Base-by-base conservation (phyloP, 2,113 vertebrate species). In the Seriola rivoliana region DNA sequence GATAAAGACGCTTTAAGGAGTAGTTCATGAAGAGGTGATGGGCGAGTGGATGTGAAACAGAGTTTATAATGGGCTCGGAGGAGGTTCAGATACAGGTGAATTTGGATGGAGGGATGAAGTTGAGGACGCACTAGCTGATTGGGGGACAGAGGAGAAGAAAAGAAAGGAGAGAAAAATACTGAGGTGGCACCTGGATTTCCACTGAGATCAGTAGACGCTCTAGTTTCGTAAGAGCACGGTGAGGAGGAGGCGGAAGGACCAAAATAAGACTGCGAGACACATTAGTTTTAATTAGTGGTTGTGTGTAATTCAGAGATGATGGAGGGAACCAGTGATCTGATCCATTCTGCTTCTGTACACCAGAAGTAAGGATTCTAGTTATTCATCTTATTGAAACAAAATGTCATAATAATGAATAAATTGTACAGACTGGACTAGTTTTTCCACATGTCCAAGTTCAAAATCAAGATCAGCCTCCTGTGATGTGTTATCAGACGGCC, bases 131-230 rank as follows among this genome's bases (percentile, higher is more conserved):
- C 34, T 58, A 58, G 52, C 34, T 84, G 75, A 88, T 78, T 75
- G 32, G 32, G 34, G 21, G 48, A 69, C 60, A 60, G n/a, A 62
- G 17, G 44, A 59, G 32, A 52, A 36, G 34, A 84, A 62, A 60
- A 79, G 32, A 71, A 58, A 75, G 21, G n/a, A 80, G 42, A 68
- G 36, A 73, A 75, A 64, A 64, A 46, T 36, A 46, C 46, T 58
- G 54, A 84, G 71, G 54, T 81, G 68, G 36, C 58, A 57, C 21
- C 64, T 74, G 78, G 59, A 68, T 78, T 85, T 78, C 68, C 48
- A 29, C 57, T 71, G 60, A 68, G 65, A 80, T 78, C 48, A 55
- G 58, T 59, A 42, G 36, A 40, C 3, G 1, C 17, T 38, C 11
- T 14, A 11, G n/a, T 57, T 81, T 48, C 52, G 5, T 44, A 67